Base-by-base conservation (phyloP, 92 coral and sea anemone genomes). In the Porites rus region DNA sequence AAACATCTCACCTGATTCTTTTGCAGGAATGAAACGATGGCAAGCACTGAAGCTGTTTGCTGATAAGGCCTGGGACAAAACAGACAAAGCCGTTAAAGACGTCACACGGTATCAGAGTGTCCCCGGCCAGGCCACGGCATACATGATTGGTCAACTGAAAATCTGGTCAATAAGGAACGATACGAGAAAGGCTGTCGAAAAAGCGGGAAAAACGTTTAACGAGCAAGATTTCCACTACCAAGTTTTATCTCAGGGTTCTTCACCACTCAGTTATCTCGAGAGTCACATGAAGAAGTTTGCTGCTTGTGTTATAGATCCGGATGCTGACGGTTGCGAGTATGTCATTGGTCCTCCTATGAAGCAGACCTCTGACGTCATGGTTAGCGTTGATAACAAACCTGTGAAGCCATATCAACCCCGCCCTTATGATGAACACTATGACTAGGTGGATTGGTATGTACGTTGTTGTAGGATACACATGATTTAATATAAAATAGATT, bases 111-210 rank as follows among this genome's bases (percentile, higher is more conserved):
- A 97, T 75, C 99, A 97, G 82, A 90, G 96, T 65, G 88, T 79
- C 51, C 96, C 98, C 18, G 99, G 99, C 72, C 99, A 97, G 89
- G 99, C 99, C 69, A 92, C 96, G n/a, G 98, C 99, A 11, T 97
- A 97, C 80, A 97, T 95, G 99, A 95, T 97, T 86, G 99, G 99
- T 64, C 99, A 97, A 72, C 85, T 92, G 75, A 91, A 86, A 43
- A 97, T 97, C 13, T 95, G 98, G 99, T 74, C 88, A 22, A 86
- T 96, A 75, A 94, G 99, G 74, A 95, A 97, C 77, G 92, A 78
- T 19, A 93, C 99, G 46, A 82, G 83, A 68, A 86, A 77, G 80
- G 91, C 84, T 52, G 84, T 97, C 17, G 87, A 93, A 58, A 90
- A 63, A 59, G 78, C 73, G 28, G 91, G 88, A 1, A 86, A 78